A percentile compares a stretch with the other conserved stretches of the same genome.
These are phyloP conservation scores for Papilio machaon DNA, from an alignment of 1,140 invertebrate species.

Conservation along the genomic window DNA sequence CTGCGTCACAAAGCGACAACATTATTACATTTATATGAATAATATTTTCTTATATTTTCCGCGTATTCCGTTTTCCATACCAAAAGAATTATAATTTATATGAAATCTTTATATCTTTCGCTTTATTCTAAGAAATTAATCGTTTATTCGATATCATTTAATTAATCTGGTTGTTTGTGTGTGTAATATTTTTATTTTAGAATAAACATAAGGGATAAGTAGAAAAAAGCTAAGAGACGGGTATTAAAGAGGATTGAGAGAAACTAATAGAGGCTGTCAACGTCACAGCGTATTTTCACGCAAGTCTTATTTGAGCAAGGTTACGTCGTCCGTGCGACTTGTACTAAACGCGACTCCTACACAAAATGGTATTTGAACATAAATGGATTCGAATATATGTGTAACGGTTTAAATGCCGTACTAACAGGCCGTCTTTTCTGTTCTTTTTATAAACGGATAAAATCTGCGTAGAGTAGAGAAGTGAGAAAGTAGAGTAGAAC, in stretches of 20 bases:
- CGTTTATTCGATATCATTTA: not conserved
- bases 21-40: no score
- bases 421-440: no score
- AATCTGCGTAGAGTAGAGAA: no score
- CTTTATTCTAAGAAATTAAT: not conserved
- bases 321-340: not conserved
- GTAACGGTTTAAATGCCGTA: not conserved
- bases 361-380: not conserved
- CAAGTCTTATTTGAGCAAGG: slow-evolving; percentile 27
- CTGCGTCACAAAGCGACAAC: no score
- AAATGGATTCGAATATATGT: not conserved
- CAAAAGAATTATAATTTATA: not conserved
- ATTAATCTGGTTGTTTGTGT: not conserved
- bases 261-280: slow-evolving; percentile 27
- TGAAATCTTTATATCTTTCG: not conserved
- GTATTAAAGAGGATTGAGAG: slow-evolving; percentile 9
- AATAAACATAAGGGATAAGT: not conserved
- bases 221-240: slow-evolving; percentile 3
- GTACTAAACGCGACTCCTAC: slow-evolving; percentile 12
- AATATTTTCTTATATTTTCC: no score
- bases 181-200: not conserved
- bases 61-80: not conserved
- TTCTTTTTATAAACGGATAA: no score
- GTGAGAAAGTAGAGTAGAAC: no score
- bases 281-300: slow-evolving; percentile 24